Evolutionary conservation across 37 sponge, comb jelly and placozoan species (phyloP), one percentile per base, ranked within the genome.

Genomic region (Bolinopsis microptera): DNA sequence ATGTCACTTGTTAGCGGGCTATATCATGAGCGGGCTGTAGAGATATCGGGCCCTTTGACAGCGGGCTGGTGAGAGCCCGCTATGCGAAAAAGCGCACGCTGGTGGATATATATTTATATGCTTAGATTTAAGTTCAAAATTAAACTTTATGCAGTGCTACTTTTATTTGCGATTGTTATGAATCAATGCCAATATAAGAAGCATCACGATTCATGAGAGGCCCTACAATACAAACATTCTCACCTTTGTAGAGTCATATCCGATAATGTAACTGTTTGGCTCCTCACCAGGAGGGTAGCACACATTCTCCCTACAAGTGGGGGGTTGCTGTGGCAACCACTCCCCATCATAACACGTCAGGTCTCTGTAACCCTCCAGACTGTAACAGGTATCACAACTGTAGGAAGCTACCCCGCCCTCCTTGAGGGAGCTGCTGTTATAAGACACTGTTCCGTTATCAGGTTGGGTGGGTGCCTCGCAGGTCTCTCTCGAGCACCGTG

Each of bases 261-360:
- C 80, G 33, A 77, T 36, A 1, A 77, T 77, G 80, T 35, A 77
- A 32, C 80, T 77, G 37, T 77, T 77, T 22, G 27, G 35, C 36
- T 77, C 80, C 80, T 77, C 80, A 0, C 80, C 80, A 9, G 80
- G 80, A 1, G 80, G 80, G 36, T 77, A 77, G 33, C 80, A 77
- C 34, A 77, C 36, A 18, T 77, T 77, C 36, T 31, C 36, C 34
- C 27, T 32, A 77, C 80, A 77, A 22, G 5, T 16, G 1, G 80
- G 80, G 13, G 16, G 18, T 13, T 9, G 28, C 80, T 33, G 80
- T 21, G 80, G 80, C 18, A 77, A 77, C 80, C 80, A 77, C 80
- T 77, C 80, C 35, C 80, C 80, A 32, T 77, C 80, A 34, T 32
- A 2, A 77, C 80, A 77, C 33, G 35, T 27, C 80, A 77, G 80